Evolutionary conservation across 2,888 invertebrate genomes (phyloP), one percentile per base, ranked within the genome.

Genomic region (Cheilosia urbana): DNA sequence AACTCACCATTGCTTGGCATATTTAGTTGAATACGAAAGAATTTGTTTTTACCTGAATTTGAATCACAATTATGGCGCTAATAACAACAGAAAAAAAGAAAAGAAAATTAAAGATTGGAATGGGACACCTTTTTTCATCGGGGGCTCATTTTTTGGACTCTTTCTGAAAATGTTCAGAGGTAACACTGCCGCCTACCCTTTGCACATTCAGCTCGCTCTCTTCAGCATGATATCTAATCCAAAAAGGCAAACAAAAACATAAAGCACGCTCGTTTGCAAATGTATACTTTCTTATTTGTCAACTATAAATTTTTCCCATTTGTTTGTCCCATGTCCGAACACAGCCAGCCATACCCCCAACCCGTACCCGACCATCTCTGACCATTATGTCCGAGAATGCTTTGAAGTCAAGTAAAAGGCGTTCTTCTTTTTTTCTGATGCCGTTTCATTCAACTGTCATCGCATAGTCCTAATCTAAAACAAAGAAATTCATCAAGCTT

Each of bases 401-500:
- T 68, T 76, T 68, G 49, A 66, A 58, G 51, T 51, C 57, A 47
- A 19, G 58, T 49, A 37, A 58, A 58, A 17, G 7, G 2, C 11
- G 4, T 7, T 11, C 30, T 57, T 27, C 17, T 34, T 19, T 42
- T 4, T 42, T n/a, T 17, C 4, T 5, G 15, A 2, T 45, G 15
- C 7, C n/a, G 9, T 47, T 47, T 51, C 51, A 24, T 71, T 17
- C 51, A 24, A 4, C 51, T 42, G 53, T 62, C 62, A 68, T 53
- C 40, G 60, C 24, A 24, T 57, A 76, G 60, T 76, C 76, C 60
- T 60, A 76, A 68, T 66, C 63, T 37, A 2, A 57, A 63, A 62
- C 78, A 63, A 69, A 47, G 49, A 71, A 63, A 78, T 78, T 63
- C 69, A 63, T 71, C 69, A 78, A 63, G 37, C 55, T 45, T 19